Evolutionary conservation across 2,888 invertebrate genomes (phyloP).

Genomic region (Andrena haemorrhoa): DNA sequence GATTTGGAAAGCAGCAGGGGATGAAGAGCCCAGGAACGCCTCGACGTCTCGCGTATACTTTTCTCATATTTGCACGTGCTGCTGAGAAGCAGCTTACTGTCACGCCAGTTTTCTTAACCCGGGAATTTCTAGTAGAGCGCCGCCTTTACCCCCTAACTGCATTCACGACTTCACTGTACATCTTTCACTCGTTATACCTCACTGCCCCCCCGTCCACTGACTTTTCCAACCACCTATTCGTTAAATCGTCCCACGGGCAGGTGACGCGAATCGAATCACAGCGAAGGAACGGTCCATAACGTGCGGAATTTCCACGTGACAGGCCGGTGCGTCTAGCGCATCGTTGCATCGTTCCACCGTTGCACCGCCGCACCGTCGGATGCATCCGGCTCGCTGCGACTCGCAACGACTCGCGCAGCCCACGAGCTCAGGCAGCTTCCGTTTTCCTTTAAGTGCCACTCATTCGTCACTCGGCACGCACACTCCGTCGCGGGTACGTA

Average conservation of each 20-base stretch:
- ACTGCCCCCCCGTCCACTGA: neutral
- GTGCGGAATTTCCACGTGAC: conserved; percentile 51
- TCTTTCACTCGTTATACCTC: neutral
- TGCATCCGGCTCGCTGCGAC: conserved; percentile 16
- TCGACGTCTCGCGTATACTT: too few species aligned
- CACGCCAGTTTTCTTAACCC: too few species aligned
- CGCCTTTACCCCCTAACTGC: neutral
- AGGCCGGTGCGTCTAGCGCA: neutral
- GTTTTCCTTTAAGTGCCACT: conserved; percentile 57
- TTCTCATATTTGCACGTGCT: too few species aligned
- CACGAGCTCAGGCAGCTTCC: conserved; percentile 42
- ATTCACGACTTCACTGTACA: neutral
- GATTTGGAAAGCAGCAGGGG: too few species aligned
- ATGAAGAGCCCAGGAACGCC: too few species aligned
- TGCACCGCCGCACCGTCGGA: neutral
- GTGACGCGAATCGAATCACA: neutral
- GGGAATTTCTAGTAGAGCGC: neutral
- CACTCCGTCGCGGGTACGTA: conserved; percentile 56
- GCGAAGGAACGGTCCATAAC: neutral
- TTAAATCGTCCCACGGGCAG: neutral
- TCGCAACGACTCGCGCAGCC: conserved; percentile 20
- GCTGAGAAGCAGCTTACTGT: too few species aligned
- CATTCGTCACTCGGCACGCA: conserved; percentile 69
- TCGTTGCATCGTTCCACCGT: neutral
- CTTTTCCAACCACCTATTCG: neutral